Evolutionary conservation across 2,888 invertebrate genomes (phyloP), one percentile per base, ranked within the genome.

Genomic region (Lamproptera curius): DNA sequence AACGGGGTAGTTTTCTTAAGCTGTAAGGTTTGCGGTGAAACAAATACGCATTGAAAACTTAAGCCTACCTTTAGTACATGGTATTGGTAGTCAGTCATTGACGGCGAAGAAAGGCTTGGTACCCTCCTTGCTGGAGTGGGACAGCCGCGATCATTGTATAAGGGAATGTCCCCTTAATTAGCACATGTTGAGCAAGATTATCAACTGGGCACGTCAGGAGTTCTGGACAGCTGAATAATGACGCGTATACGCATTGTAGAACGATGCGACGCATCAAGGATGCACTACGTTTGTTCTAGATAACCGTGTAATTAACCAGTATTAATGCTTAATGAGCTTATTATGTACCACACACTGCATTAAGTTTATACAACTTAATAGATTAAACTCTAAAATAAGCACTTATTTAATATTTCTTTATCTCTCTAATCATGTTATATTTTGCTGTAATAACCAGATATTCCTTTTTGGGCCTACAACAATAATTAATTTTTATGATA

Each of bases 81-180:
- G 68, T 71, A 73, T 71, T 74, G 71, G 76, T 73, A 82, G 79
- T 79, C 81, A 81, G 72, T 81, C 78, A 79, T 62, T 69, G 70
- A 64, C 62, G 70, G 72, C 73, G 73, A 73, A 72, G 74, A 69
- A 66, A 69, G 65, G 68, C 67, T 67, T 65, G 44, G 56, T 57
- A 65, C 67, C 63, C 71, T 72, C 74, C 72, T 70, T 43, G 42
- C 58, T 55, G 48, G n/a, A n/a, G n/a, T n/a, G 51, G 58, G 82
- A 83, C 83, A 82, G 78, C 70, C 76, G 65, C 63, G 75, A 76
- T 82, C 83, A 85, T 84, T 85, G 85, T 85, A 70, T 70, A 73
- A 63, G 63, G 53, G 67, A 61, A 73, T 69, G 70, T 72, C 68
- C 73, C 70, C 75, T 81, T 86, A 86, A 86, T 86, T 85, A 85